phyloP scores from a whole-genome alignment of 2,113 vertebrate species.

The Sinocyclocheilus maitianheensis region DNA sequence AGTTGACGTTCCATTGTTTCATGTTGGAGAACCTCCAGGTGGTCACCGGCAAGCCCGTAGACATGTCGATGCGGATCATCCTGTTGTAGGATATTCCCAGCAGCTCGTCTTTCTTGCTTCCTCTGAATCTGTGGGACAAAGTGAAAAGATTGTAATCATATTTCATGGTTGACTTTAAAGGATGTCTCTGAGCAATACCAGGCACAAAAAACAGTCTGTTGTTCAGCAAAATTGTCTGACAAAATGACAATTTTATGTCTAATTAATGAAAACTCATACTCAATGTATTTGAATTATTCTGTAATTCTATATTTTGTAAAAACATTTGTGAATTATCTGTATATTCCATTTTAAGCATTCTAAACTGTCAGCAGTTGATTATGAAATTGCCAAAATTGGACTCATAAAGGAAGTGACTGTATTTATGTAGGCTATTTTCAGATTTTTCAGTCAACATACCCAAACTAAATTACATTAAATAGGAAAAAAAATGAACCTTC shows the following conservation, averaged over 20 bases:
- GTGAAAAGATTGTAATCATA: not conserved
- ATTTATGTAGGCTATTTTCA: not conserved
- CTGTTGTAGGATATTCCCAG: constrained; percentile 97
- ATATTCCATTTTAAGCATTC: not conserved
- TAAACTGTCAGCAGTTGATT: not conserved
- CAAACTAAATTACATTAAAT: not conserved
- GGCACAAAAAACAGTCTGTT: not conserved
- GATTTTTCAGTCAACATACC: not conserved
- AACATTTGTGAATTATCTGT: not conserved
- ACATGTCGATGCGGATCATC: constrained; percentile 90
- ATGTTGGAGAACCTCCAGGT: constrained; percentile 97
- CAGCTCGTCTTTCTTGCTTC: constrained; percentile 91
- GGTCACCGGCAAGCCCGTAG: constrained; percentile 85
- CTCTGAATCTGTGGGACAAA: constrained; percentile 83
- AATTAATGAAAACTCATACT: not conserved
- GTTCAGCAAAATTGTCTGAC: not conserved
- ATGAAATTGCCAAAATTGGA: not conserved
- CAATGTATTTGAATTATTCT: not conserved
- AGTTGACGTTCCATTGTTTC: constrained; percentile 99
- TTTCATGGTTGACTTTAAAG: not conserved
- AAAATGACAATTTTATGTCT: not conserved
- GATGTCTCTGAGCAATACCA: not conserved
- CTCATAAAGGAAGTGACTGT: not conserved
- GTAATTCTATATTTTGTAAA: not conserved
- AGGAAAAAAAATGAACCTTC: not conserved